These are phyloP conservation scores for Podocnemis expansa DNA, from an alignment of 2,113 vertebrate genomes.

Conservation along the genomic window DNA sequence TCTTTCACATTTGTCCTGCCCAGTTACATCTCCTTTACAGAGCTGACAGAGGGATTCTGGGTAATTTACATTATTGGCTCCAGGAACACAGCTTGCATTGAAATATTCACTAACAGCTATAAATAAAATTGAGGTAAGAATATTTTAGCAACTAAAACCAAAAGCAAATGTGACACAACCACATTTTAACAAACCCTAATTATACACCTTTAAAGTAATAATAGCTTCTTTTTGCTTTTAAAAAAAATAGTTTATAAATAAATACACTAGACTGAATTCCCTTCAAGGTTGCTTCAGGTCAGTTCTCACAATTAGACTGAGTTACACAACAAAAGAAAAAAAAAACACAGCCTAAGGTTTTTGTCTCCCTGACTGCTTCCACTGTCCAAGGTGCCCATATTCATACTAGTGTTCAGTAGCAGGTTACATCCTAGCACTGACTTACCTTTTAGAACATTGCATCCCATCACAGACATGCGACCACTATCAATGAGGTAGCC, in stretches of 20 bases:
- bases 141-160: background rate
- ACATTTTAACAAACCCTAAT: background rate
- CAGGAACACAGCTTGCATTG: slow-evolving; percentile 90
- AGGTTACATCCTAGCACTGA: background rate
- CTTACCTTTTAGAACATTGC: slow-evolving; percentile 84
- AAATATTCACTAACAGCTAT: slow-evolving; percentile 91
- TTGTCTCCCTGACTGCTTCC: background rate
- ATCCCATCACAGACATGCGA: slow-evolving; percentile 88
- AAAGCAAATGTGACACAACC: background rate
- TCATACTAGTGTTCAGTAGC: background rate
- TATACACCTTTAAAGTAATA: background rate
- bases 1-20: slow-evolving; percentile 77
- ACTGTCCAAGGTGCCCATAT: background rate
- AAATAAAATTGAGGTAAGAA: slow-evolving; percentile 1
- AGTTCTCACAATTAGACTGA: background rate
- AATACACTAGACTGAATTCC: background rate
- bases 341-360: background rate
- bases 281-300: background rate
- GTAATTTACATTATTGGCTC: slow-evolving; percentile 74
- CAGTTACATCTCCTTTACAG: slow-evolving; percentile 80
- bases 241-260: background rate
- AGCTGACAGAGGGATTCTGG: slow-evolving; percentile 84
- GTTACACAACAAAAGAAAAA: background rate
- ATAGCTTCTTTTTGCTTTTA: background rate
- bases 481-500: slow-evolving; percentile 89